These are phyloP conservation scores for Teleogryllus occipitalis DNA, from an alignment of 1,140 invertebrate genomes.

Conservation along the genomic window DNA sequence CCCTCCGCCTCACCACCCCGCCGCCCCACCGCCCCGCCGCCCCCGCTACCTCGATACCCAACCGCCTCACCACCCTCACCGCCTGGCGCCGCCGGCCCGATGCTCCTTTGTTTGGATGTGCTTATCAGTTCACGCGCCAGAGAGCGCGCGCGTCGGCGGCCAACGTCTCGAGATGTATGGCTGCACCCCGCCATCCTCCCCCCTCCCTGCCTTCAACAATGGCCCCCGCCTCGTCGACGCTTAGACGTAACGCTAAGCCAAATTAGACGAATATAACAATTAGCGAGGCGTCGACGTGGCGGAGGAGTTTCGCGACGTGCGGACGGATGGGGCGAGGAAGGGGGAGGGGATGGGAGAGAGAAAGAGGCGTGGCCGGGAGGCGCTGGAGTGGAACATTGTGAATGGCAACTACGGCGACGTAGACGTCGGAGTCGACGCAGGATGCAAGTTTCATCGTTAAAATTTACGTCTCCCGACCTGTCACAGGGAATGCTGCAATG, in stretches of 20 bases:
- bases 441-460: background rate
- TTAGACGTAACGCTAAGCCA: background rate
- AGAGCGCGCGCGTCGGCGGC: too few species aligned
- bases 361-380: background rate
- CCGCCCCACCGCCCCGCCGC: too few species aligned
- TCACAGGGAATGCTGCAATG: background rate
- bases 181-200: background rate
- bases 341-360: background rate
- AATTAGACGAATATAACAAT: conserved; percentile 6
- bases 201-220: background rate
- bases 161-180: conserved; percentile 3
- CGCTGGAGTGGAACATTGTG: background rate
- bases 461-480: background rate
- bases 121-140: conserved; percentile 2
- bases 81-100: too few species aligned
- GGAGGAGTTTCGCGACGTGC: background rate
- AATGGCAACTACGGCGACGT: background rate
- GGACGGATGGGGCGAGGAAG: background rate
- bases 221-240: background rate
- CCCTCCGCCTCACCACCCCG: too few species aligned
- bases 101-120: background rate
- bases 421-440: background rate
- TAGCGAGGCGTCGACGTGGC: background rate
- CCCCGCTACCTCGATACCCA: too few species aligned
- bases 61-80: background rate